Base-by-base conservation (phyloP, 53 echinoderm and acorn worm species). In the Astropecten irregularis region DNA sequence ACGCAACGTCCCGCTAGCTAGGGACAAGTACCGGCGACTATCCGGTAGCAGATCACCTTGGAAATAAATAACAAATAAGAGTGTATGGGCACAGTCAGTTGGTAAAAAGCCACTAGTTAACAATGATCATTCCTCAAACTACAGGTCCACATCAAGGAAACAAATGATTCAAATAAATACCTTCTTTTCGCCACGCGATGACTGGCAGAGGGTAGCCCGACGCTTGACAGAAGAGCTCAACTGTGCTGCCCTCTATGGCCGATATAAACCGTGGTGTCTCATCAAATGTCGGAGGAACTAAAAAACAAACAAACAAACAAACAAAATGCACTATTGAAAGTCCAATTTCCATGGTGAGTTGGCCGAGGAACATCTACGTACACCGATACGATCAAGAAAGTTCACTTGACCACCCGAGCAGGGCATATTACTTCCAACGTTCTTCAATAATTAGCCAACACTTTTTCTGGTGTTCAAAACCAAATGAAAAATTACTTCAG, bases 171-270 rank as follows among this genome's bases (percentile, higher is more conserved):
- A n/a, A n/a, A n/a, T n/a, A n/a, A n/a, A 77, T 84, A 95, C 95
- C 92, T 71, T 93, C 88, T 89, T 95, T 96, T 31, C 90, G 88
- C 97, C 97, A 96, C 39, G 91, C 91, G 29, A 96, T 92, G 46
- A 92, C 97, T 22, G 97, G 97, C 0, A 85, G 73, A 26, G 97
- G 97, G 55, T 93, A 89, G 9, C 97, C 97, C 10, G 86, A 34
- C 0, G 97, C 90, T 68, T 77, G 83, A 49, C 97, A 96, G 57
- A 94, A 90, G 18, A 96, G 82, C 68, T 91, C 97, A 10, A 93
- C 94, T 59, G 93, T 96, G 76, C 97, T 94, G 66, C 97, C 97
- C 73, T 96, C 97, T 59, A 93, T 85, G 29, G 89, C 90, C 0
- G 91, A 91, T 34, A 91, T 66, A 32, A 85, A 89, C 66, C 89